Evolutionary conservation across 2,888 invertebrate species (phyloP).

Genomic region (Agrotis ipsilon): DNA sequence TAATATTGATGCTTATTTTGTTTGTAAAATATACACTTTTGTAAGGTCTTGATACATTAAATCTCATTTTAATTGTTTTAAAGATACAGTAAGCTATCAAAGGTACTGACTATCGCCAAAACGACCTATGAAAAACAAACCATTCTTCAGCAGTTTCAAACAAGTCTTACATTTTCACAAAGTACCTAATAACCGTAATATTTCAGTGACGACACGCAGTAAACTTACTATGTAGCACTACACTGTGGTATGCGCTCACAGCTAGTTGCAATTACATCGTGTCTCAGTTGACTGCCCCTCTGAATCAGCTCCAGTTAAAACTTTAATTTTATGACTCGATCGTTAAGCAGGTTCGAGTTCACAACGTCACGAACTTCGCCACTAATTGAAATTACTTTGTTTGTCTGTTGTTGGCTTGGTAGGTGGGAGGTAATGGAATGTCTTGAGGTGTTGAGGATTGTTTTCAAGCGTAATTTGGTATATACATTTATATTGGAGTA

Average conservation of each 20-base stretch:
- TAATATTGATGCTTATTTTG: too few relatives aligned
- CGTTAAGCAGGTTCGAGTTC: constrained; percentile 52
- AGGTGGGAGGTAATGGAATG: not conserved
- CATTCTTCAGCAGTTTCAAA: not conserved
- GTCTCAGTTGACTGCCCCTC: constrained; percentile 53
- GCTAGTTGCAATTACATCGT: constrained; percentile 60
- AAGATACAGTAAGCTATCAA: too few relatives aligned
- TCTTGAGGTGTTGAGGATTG: not conserved
- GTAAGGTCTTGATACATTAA: too few relatives aligned
- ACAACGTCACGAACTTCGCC: constrained; percentile 41
- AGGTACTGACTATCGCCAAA: too few relatives aligned
- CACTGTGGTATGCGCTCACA: constrained; percentile 42
- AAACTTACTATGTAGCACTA: constrained; percentile 5
- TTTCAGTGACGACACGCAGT: not conserved
- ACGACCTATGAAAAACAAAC: not conserved
- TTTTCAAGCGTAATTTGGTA: not conserved
- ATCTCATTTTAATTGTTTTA: too few relatives aligned
- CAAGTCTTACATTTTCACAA: not conserved
- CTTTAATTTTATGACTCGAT: constrained; percentile 63
- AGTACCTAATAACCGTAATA: not conserved
- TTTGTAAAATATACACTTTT: too few relatives aligned
- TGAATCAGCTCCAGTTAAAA: constrained; percentile 65
- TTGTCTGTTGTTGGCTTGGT: constrained; percentile 13
- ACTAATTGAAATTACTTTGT: constrained; percentile 63
- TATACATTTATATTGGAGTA: not conserved